Percentiles rank a stretch among this genome's conserved stretches.
These are phyloP conservation scores for Ianthella basta DNA, from an alignment of 37 sponge, comb jelly and placozoan genomes.

Conservation along the genomic window DNA sequence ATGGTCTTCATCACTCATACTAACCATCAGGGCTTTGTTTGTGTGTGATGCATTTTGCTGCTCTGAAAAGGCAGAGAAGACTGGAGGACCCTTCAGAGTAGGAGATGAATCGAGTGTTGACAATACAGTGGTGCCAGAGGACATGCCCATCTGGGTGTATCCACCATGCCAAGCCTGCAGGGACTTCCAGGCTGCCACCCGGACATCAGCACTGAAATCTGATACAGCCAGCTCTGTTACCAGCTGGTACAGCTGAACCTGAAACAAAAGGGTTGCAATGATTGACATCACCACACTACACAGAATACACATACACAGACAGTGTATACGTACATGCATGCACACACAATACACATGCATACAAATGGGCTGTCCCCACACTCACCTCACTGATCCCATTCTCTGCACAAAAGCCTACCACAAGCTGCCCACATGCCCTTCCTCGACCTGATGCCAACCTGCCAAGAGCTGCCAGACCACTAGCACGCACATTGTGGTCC, in stretches of 20 bases:
- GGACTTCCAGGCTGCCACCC: not conserved
- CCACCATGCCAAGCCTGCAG: not conserved
- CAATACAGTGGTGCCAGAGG: no score
- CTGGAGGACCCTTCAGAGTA: no score
- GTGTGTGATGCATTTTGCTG: not conserved
- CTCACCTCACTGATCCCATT: not conserved
- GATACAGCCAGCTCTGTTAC: not conserved
- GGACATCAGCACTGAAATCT: not conserved
- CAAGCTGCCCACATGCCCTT: not conserved
- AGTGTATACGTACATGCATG: no score
- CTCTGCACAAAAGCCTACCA: not conserved
- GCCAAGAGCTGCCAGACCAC: not conserved
- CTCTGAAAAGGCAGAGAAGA: not conserved
- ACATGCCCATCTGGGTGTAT: no score
- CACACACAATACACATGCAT: no score
- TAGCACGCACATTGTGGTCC: not conserved
- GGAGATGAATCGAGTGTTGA: no score
- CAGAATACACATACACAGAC: no score
- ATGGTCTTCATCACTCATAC: slow-evolving; percentile 6
- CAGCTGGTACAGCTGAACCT: slow-evolving; percentile 4
- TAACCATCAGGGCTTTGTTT: not conserved
- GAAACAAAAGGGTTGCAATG: not conserved
- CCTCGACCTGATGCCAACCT: not conserved
- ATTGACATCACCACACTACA: not conserved
- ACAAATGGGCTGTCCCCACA: not conserved